These are phyloP conservation scores for Prunella strophiata DNA, from an alignment of 2,797 vertebrate genomes.

Conservation along the genomic window DNA sequence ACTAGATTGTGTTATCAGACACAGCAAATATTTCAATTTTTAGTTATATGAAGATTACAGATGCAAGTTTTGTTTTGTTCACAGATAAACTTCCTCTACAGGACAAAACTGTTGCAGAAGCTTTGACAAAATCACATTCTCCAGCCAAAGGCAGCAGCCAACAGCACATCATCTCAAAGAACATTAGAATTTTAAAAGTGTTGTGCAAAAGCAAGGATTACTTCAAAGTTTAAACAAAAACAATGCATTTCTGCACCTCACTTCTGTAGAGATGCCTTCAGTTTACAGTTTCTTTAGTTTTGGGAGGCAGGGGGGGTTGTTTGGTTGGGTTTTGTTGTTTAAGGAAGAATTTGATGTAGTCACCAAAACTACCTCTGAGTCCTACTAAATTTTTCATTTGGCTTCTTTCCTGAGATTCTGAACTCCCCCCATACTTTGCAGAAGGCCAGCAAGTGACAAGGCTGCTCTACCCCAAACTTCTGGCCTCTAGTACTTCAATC, in stretches of 20 bases:
- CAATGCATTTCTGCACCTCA: neutral
- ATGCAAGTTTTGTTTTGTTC: neutral
- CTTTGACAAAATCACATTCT: neutral
- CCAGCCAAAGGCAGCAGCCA: neutral
- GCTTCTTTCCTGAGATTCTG: neutral
- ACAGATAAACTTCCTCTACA: neutral
- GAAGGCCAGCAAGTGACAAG: neutral
- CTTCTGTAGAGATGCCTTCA: neutral
- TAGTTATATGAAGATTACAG: neutral
- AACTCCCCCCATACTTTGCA: neutral
- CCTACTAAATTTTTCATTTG: neutral
- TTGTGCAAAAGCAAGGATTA: neutral
- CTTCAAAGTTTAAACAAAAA: neutral
- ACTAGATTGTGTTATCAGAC: neutral
- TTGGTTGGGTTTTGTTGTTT: neutral
- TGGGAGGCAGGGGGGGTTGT: fast-evolving
- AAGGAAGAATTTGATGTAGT: neutral
- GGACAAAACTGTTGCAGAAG: neutral
- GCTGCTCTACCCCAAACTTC: neutral
- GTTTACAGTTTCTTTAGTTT: neutral
- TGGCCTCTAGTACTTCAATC: neutral
- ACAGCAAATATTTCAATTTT: neutral
- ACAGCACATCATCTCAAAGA: neutral
- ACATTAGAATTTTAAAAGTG: neutral
- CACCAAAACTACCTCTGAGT: neutral